Percentiles rank a stretch among this genome's conserved stretches.
Evolutionary conservation across 30 jellyfish, hydroid and myxozoan species (phyloP).

Genomic region (Cassiopea xamachana): DNA sequence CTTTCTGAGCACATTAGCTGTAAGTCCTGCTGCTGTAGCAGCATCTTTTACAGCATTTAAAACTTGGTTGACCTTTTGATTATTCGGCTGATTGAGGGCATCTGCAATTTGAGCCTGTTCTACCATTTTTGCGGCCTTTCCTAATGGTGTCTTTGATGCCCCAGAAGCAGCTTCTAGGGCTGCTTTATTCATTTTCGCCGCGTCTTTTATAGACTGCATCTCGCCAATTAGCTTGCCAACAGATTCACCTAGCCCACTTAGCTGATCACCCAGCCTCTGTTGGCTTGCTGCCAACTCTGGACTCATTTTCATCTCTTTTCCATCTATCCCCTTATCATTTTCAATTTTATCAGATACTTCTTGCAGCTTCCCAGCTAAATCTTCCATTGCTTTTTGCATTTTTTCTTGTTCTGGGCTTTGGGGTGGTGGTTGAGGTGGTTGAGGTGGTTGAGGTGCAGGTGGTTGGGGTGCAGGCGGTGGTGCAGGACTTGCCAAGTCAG

Average conservation of each 20-base stretch:
- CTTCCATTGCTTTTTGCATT: slow-evolving; percentile 82
- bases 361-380: slow-evolving; percentile 87
- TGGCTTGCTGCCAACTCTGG: slow-evolving; percentile 83
- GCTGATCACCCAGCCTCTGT: slow-evolving; percentile 55
- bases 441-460: slow-evolving; percentile 67
- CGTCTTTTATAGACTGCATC: slow-evolving; percentile 84
- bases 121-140: slow-evolving; percentile 68
- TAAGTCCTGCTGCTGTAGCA: slow-evolving; percentile 86
- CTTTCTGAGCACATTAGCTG: slow-evolving; percentile 78
- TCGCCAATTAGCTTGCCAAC: slow-evolving; percentile 83
- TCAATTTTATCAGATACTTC: slow-evolving; percentile 90
- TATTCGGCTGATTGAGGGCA: slow-evolving; percentile 61
- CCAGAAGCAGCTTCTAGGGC: slow-evolving; percentile 82
- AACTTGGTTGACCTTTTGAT: slow-evolving; percentile 86
- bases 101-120: slow-evolving; percentile 56
- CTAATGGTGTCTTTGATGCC: slow-evolving; percentile 64
- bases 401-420: slow-evolving; percentile 80
- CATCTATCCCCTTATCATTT: slow-evolving; percentile 51
- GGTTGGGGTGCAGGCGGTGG: slow-evolving; percentile 54
- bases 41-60: slow-evolving; percentile 88
- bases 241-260: slow-evolving; percentile 82
- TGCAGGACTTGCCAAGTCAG: slow-evolving; percentile 40
- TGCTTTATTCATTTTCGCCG: slow-evolving; percentile 73
- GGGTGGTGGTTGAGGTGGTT: slow-evolving; percentile 57
- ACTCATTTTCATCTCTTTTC: slow-evolving; percentile 58